Conservation (phyloP, 2,113 vertebrate species). For the Dromaius novaehollandiae region DNA sequence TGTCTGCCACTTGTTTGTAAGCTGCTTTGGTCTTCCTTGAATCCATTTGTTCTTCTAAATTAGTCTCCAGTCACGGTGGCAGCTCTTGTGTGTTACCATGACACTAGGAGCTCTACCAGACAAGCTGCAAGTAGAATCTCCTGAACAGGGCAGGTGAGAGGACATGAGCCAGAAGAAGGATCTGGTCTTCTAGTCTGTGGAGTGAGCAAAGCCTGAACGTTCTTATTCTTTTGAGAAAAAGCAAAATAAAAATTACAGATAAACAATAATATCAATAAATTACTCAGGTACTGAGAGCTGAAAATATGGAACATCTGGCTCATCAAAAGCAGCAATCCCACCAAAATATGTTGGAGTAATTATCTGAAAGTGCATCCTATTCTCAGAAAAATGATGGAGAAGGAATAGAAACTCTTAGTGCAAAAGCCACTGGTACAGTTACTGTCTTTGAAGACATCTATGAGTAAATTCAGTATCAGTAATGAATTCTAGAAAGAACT, state of each 20-base stretch:
- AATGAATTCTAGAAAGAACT: background rate
- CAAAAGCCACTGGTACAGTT: background rate
- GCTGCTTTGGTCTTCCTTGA: constrained; percentile 30
- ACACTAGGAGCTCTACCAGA: background rate
- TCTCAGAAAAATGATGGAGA: constrained; percentile 14
- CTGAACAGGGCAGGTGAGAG: background rate
- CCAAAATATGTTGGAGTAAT: background rate
- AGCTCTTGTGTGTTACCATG: background rate
- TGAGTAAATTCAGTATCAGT: background rate
- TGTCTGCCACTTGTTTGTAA: background rate
- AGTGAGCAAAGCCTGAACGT: background rate
- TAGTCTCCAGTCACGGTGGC: background rate
- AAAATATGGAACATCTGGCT: background rate
- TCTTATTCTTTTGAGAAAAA: background rate
- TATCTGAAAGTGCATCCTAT: background rate
- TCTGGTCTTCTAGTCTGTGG: background rate
- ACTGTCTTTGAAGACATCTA: background rate
- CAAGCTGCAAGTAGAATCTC: background rate
- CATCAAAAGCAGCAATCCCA: background rate
- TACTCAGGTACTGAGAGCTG: background rate
- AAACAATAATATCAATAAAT: background rate
- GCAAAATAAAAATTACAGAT: background rate
- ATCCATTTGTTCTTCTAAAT: constrained; percentile 15
- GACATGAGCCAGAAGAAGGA: background rate
- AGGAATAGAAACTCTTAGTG: background rate